These are phyloP conservation scores for Eupeodes latifasciatus DNA, from an alignment of 2,888 invertebrate genomes.

Conservation along the genomic window DNA sequence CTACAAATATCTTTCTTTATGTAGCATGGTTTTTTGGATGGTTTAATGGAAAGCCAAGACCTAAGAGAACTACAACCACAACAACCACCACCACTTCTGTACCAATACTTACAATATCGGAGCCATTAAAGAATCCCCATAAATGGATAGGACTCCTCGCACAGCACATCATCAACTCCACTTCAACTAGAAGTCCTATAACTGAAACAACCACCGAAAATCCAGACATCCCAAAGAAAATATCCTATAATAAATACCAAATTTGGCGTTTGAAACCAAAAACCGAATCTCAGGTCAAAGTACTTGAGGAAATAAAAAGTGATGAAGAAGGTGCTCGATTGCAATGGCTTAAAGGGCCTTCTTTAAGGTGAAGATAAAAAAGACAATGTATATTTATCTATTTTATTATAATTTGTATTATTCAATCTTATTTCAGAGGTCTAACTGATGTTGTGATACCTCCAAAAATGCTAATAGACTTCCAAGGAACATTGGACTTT, in stretches of 20 bases:
- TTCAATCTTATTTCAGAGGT: constrained; percentile 79
- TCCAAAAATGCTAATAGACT: constrained; percentile 85
- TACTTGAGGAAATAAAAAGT: constrained; percentile 84
- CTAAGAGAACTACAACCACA: constrained; percentile 79
- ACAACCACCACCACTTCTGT: constrained; percentile 81
- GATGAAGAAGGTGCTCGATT: constrained; percentile 85
- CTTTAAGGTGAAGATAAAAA: constrained; percentile 82
- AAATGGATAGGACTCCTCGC: constrained; percentile 84
- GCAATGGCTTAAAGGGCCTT: constrained; percentile 87
- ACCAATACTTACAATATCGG: constrained; percentile 82
- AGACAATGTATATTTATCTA: not conserved
- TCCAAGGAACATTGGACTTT: constrained; percentile 85
- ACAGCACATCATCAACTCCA: constrained; percentile 82
- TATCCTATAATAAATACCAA: constrained; percentile 85
- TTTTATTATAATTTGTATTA: not conserved
- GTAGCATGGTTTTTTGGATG: constrained; percentile 85
- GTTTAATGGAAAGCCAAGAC: constrained; percentile 83
- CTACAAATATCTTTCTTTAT: not conserved
- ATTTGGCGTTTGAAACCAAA: constrained; percentile 85
- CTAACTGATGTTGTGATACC: constrained; percentile 90
- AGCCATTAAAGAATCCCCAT: constrained; percentile 83
- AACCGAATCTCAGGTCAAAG: constrained; percentile 83
- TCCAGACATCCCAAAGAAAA: constrained; percentile 78
- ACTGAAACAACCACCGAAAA: constrained; percentile 78
- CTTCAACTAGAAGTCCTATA: constrained; percentile 80